Conservation (phyloP, 2,113 vertebrate species). For the Carlito syrichta region DNA sequence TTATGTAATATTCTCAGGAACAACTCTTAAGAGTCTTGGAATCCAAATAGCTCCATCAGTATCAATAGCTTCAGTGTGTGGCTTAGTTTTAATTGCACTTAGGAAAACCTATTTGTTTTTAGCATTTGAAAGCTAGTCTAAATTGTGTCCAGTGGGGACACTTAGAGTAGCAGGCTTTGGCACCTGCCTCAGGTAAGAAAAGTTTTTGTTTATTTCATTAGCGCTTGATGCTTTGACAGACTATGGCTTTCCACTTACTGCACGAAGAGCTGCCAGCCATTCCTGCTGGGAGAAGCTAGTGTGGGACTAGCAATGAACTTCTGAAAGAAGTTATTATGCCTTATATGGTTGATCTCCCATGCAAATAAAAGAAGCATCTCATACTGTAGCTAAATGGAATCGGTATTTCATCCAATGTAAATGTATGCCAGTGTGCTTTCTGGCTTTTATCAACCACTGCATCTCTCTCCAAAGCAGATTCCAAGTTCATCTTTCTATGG, state of each 20-base stretch:
- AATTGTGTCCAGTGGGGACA: constrained; percentile 81
- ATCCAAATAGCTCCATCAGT: constrained; percentile 69
- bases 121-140: constrained; percentile 79
- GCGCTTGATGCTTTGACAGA: constrained; percentile 72
- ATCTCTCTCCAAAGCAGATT: constrained; percentile 59
- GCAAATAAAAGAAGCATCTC: constrained; percentile 72
- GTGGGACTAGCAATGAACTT: constrained; percentile 70
- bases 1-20: constrained; percentile 76
- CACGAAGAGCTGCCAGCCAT: constrained; percentile 69
- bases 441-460: constrained; percentile 63
- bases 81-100: constrained; percentile 78
- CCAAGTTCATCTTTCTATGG: constrained; percentile 22
- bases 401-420: constrained; percentile 70
- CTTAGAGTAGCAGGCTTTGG: constrained; percentile 77
- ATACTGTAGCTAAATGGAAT: constrained; percentile 64
- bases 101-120: constrained; percentile 81
- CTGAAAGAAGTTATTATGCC: constrained; percentile 68
- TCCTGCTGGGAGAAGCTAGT: constrained; percentile 69
- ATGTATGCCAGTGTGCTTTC: constrained; percentile 67
- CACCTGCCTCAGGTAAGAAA: constrained; percentile 80
- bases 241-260: constrained; percentile 66
- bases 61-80: constrained; percentile 73
- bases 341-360: constrained; percentile 70
- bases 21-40: constrained; percentile 75
- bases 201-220: constrained; percentile 78